Evolutionary conservation across 1,140 invertebrate species (phyloP), one percentile per base, ranked within the genome.

Genomic region (Orius insidiosus): DNA sequence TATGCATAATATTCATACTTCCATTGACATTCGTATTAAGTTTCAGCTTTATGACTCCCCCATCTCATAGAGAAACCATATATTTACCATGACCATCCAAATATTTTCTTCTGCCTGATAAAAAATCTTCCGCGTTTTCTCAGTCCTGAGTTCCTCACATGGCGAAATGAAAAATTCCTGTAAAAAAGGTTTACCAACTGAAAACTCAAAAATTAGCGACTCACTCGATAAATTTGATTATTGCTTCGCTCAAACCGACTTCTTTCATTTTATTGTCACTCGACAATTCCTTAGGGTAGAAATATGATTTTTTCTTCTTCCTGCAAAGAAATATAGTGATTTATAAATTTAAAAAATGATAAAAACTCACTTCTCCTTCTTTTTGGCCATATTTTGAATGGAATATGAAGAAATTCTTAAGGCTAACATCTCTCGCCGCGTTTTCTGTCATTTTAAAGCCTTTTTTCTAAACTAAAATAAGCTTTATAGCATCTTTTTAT

Each of bases 21-120:
- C n/a, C n/a, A n/a, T n/a, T n/a, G n/a, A n/a, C n/a, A n/a, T n/a
- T n/a, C n/a, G n/a, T n/a, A n/a, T n/a, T n/a, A n/a, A n/a, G n/a
- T n/a, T n/a, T n/a, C n/a, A n/a, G n/a, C n/a, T n/a, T n/a, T n/a
- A n/a, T n/a, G n/a, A n/a, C n/a, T n/a, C n/a, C n/a, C n/a, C n/a
- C n/a, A n/a, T n/a, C n/a, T n/a, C n/a, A n/a, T n/a, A n/a, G n/a
- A n/a, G n/a, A n/a, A 16, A 47, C 11, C 35, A 24, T 53, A 50
- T 48, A n/a, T 57, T 68, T 74, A 92, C 88, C 81, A 95, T 73
- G 44, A 90, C 76, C 66, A 94, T 78, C 86, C 88, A 94, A 60
- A 79, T 90, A 55, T 80, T 70, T 55, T 71, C 69, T 63, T 94
- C 89, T 5, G 87, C 78, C 65, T 90, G 74, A 59, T 76, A 79